Evolutionary conservation across 2,797 vertebrate genomes (phyloP).

Genomic region (Pantherophis alleghaniensis): DNA sequence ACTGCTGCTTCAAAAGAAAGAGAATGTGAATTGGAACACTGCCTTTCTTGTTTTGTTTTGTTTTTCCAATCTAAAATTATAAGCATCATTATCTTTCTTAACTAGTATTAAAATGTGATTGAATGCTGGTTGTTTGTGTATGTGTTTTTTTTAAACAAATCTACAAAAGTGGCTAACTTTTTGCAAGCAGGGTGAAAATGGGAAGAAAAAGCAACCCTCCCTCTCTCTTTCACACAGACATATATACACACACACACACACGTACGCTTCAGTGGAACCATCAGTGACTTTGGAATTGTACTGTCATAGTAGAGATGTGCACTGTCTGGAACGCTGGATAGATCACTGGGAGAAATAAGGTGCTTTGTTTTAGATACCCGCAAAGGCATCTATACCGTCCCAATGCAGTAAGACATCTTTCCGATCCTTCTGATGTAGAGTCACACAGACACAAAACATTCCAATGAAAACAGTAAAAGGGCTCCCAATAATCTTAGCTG

Average conservation of each 20-base stretch:
- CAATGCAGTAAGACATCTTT: constrained; percentile 29
- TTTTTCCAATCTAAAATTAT: constrained; percentile 60
- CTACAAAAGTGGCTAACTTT: constrained; percentile 63
- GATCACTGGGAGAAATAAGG: constrained; percentile 49
- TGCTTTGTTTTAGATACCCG: constrained; percentile 49
- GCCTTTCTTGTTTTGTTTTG: constrained; percentile 38
- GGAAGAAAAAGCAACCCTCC: constrained; percentile 50
- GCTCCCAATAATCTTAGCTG: constrained; percentile 45
- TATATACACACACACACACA: too few relatives aligned
- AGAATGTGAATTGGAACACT: constrained; percentile 34
- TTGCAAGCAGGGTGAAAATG: constrained; percentile 71
- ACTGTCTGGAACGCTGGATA: constrained; percentile 63
- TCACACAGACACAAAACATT: constrained; percentile 50
- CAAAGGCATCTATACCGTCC: constrained; percentile 55
- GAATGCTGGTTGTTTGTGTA: constrained; percentile 5
- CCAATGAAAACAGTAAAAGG: constrained; percentile 55
- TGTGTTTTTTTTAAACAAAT: not conserved
- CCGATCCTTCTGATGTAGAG: constrained; percentile 1
- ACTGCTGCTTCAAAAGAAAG: constrained; percentile 47
- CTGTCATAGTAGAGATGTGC: constrained; percentile 64
- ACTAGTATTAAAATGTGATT: constrained; percentile 70
- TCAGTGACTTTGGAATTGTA: constrained; percentile 71
- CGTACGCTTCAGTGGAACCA: constrained; percentile 17
- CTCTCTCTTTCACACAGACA: constrained; percentile 53
- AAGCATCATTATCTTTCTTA: constrained; percentile 65